Percentiles rank a stretch among this genome's conserved stretches.
phyloP scores from a whole-genome alignment of 2,797 vertebrate genomes.

The Molossus alvarezi region DNA sequence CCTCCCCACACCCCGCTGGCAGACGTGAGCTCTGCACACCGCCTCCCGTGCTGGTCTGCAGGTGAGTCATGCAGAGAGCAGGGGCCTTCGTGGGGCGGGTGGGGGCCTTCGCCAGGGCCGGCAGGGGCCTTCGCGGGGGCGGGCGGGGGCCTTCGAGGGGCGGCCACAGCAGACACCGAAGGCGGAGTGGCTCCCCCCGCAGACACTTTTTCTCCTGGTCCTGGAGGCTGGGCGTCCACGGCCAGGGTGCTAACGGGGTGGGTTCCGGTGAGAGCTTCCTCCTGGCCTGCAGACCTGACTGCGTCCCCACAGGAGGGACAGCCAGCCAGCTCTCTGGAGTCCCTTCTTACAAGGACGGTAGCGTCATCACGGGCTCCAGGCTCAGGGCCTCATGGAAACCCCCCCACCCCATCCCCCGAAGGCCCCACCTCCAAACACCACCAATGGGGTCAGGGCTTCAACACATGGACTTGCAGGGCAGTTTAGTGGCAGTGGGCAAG shows the following conservation, averaged over 20 bases:
- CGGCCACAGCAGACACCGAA: background rate
- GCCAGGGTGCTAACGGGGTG: no score
- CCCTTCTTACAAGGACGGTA: background rate
- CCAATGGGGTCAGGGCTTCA: no score
- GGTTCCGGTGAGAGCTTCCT: background rate
- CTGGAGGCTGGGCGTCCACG: background rate
- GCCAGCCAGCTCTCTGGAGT: background rate
- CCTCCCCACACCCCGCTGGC: no score
- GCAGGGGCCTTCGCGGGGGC: no score
- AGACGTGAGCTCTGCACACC: background rate
- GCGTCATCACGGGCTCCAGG: background rate
- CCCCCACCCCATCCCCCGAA: no score
- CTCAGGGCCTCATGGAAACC: no score
- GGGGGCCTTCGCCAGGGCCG: no score
- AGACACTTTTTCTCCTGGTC: background rate
- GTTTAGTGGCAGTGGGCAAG: background rate
- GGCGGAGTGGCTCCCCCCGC: background rate
- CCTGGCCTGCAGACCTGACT: background rate
- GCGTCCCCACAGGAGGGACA: background rate
- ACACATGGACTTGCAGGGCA: no score
- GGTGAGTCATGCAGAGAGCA: background rate
- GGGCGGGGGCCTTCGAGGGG: background rate
- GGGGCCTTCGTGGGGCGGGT: no score
- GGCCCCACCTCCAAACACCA: no score
- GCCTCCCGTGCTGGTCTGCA: fast-evolving